A percentile compares a stretch with the other conserved stretches of the same genome.
These are phyloP conservation scores for Helicoverpa armigera DNA, from an alignment of 1,140 invertebrate species.

Conservation along the genomic window DNA sequence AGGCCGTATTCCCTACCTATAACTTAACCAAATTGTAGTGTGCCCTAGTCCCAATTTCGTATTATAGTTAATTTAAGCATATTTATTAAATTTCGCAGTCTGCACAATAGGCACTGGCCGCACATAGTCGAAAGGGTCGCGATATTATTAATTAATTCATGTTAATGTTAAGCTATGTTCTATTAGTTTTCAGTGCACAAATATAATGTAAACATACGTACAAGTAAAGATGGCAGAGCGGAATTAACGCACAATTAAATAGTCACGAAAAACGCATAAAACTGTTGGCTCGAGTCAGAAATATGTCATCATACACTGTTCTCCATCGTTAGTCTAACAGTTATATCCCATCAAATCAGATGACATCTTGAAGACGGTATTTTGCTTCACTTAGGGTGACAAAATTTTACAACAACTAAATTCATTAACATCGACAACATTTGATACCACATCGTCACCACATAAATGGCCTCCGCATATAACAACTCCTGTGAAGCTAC, in stretches of 20 bases:
- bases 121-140: slow-evolving; percentile 50
- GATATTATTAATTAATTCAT: slow-evolving; percentile 47
- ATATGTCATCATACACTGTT: too few relatives aligned
- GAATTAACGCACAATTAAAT: slow-evolving; percentile 33
- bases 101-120: slow-evolving; percentile 28
- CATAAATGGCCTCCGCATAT: too few relatives aligned
- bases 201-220: slow-evolving; percentile 4
- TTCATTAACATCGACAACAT: too few relatives aligned
- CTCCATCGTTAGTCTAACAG: too few relatives aligned
- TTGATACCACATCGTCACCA: too few relatives aligned
- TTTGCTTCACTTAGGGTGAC: too few relatives aligned
- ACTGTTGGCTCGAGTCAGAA: neutral
- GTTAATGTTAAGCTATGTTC: slow-evolving; percentile 21
- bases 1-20: slow-evolving; percentile 47
- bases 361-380: too few relatives aligned
- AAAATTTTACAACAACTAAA: too few relatives aligned
- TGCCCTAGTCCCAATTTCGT: slow-evolving; percentile 68
- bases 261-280: neutral
- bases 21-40: slow-evolving; percentile 61
- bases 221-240: slow-evolving; percentile 19
- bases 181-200: slow-evolving; percentile 50
- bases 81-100: slow-evolving; percentile 10
- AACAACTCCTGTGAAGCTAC: too few relatives aligned
- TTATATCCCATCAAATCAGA: too few relatives aligned
- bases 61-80: slow-evolving; percentile 53